Evolutionary conservation across 2,797 vertebrate genomes (phyloP), one percentile per base, ranked within the genome.

Genomic region (Borostomias antarcticus): DNA sequence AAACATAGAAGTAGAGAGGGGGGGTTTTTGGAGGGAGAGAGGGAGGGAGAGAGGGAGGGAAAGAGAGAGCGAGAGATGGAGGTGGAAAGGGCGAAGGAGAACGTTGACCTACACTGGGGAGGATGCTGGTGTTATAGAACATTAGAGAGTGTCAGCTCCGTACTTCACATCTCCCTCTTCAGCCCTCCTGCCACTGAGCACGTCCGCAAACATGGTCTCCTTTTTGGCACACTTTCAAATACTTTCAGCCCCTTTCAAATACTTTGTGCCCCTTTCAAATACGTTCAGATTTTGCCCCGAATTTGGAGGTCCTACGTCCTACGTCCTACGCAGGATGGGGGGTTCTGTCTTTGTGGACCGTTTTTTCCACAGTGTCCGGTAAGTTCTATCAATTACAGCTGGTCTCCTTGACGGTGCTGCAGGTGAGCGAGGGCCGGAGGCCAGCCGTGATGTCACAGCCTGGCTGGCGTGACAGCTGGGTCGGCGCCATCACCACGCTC

Each of bases 1-100:
- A 88, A 86, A 87, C 79, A 82, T 86, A 86, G 82, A 85, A 70
- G n/a, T n/a, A n/a, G 63, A 47, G 66, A 69, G 7, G 28, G 33
- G n/a, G 48, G 25, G 71, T 40, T 69, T 64, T 23, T 26, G 51
- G 40, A 30, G 13, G 28, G 53, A 53, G 21, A 26, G 13, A 32
- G 52, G 23, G 33, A 28, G 56, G 19, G 35, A 19, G 30, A 2
- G 1, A 1, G 45, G 32, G 40, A 17, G 33, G 37, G 1, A 17
- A 3, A 21, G 30, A 10, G 59, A 54, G 50, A 50, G 66, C 58
- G 10, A 57, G 30, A 30, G 9, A 35, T 2, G 7, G 63, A 3
- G 65, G 68, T 60, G 68, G 23, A 69, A 21, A 70, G 79, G 75
- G 73, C 43, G 9, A 77, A 78, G 77, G 75, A 77, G 74, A 78